These are phyloP conservation scores for Oryzias celebensis DNA, from an alignment of 2,113 vertebrate genomes.

Conservation along the genomic window DNA sequence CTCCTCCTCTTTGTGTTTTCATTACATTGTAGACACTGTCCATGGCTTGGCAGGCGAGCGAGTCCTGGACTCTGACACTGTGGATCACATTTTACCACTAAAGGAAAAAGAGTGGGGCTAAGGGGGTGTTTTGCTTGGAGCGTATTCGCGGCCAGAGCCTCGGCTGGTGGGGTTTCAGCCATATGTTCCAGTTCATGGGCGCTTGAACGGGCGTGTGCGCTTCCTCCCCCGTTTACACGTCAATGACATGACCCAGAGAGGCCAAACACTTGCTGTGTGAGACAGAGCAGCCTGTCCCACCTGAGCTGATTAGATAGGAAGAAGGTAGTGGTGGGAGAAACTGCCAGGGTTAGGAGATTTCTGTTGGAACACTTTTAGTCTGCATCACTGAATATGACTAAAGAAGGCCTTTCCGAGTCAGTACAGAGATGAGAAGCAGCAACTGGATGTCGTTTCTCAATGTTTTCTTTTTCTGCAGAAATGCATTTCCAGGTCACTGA, in stretches of 20 bases:
- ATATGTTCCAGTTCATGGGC: conserved; percentile 63
- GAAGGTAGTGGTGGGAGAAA: conserved; percentile 19
- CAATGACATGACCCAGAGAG: conserved; percentile 60
- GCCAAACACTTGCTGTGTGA: conserved; percentile 58
- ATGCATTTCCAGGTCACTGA: conserved; percentile 63
- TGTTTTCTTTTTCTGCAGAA: conserved; percentile 31
- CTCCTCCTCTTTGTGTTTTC: conserved; percentile 55
- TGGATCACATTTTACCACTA: conserved; percentile 64
- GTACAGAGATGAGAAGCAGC: conserved; percentile 18
- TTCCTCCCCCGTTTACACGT: conserved; percentile 62
- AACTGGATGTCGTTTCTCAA: conserved; percentile 33
- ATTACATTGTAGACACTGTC: conserved; percentile 56
- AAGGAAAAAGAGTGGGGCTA: not conserved
- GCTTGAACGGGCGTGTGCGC: conserved; percentile 53
- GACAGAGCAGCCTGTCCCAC: conserved; percentile 62
- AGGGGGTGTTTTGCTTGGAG: conserved; percentile 66
- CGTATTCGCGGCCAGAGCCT: conserved; percentile 29
- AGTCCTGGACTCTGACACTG: conserved; percentile 57
- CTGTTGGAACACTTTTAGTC: no score
- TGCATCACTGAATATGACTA: conserved; percentile 19
- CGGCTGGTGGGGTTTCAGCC: conserved; percentile 53
- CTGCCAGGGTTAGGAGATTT: no score
- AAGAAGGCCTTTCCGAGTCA: conserved; percentile 28
- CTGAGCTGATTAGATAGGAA: conserved; percentile 71
- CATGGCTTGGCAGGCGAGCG: conserved; percentile 52